Percentiles rank a stretch among this genome's conserved stretches.
phyloP scores from a whole-genome alignment of 2,113 vertebrate species.

The Vireo altiloquus region DNA sequence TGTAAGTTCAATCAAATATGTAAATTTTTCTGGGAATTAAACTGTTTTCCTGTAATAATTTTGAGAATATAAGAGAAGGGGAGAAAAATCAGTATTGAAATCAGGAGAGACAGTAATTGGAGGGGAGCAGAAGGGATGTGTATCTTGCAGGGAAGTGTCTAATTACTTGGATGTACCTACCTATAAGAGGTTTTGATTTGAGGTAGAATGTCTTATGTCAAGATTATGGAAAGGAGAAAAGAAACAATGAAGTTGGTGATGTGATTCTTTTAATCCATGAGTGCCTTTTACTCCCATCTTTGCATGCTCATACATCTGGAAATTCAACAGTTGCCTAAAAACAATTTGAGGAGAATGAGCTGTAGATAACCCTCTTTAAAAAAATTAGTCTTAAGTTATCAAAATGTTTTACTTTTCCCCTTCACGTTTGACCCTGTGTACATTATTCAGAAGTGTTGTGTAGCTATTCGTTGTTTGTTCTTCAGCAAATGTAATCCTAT shows the following conservation, averaged over 20 bases:
- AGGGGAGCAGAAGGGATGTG: not conserved
- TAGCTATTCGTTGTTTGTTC: not conserved
- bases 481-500: not conserved
- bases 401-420: not conserved
- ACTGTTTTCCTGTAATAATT: not conserved
- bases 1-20: slow-evolving; percentile 68
- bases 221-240: not conserved
- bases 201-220: not conserved
- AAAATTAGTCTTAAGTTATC: not conserved
- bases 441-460: not conserved
- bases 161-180: not conserved
- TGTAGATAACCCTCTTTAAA: not conserved
- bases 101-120: not conserved
- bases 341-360: not conserved
- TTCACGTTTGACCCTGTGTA: not conserved
- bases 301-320: not conserved
- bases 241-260: not conserved
- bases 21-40: not conserved
- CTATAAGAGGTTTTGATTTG: not conserved
- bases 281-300: not conserved
- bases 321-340: not conserved
- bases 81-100: not conserved
- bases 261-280: not conserved
- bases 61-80: not conserved
- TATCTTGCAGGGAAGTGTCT: not conserved